These are phyloP conservation scores for Branchinecta lindahli DNA, from an alignment of 1,140 invertebrate genomes.

Conservation along the genomic window DNA sequence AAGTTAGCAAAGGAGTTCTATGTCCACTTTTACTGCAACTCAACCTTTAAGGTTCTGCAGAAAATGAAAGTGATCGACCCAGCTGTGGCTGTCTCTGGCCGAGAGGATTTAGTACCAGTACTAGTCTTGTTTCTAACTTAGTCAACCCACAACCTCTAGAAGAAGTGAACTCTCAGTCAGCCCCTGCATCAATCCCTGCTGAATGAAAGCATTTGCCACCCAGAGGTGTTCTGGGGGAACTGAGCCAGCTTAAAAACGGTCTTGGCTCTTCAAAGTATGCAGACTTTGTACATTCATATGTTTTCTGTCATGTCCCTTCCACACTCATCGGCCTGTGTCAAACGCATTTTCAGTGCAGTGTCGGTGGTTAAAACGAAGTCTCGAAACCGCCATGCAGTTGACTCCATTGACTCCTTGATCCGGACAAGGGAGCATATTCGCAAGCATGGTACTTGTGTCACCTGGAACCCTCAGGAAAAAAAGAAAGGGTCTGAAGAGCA, in stretches of 20 bases:
- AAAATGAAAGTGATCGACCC: too few species aligned
- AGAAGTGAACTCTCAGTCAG: constrained; percentile 1
- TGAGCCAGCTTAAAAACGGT: neutral
- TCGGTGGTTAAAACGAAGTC: neutral
- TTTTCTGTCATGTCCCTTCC: constrained; percentile 5
- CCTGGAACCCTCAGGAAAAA: constrained; percentile 4
- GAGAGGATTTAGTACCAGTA: constrained; percentile 8
- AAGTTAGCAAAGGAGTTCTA: constrained; percentile 9
- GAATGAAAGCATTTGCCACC: neutral
- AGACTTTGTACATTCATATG: constrained; percentile 8
- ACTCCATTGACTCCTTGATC: neutral
- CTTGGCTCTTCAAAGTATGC: neutral
- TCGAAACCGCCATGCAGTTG: constrained; percentile 4
- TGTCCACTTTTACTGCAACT: constrained; percentile 4
- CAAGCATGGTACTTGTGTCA: constrained; percentile 1
- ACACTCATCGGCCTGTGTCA: neutral
- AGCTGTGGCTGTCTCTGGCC: constrained; percentile 3
- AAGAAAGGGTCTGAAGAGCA: constrained; percentile 1
- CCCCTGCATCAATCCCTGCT: constrained; percentile 3
- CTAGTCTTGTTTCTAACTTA: constrained; percentile 1
- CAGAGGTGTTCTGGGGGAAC: neutral
- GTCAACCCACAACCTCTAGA: constrained; percentile 4
- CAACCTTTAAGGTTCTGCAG: too few species aligned
- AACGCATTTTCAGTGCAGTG: constrained; percentile 5
- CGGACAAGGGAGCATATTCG: neutral